phyloP scores from a whole-genome alignment of 2,888 invertebrate species.

The Drosophila borealis region DNA sequence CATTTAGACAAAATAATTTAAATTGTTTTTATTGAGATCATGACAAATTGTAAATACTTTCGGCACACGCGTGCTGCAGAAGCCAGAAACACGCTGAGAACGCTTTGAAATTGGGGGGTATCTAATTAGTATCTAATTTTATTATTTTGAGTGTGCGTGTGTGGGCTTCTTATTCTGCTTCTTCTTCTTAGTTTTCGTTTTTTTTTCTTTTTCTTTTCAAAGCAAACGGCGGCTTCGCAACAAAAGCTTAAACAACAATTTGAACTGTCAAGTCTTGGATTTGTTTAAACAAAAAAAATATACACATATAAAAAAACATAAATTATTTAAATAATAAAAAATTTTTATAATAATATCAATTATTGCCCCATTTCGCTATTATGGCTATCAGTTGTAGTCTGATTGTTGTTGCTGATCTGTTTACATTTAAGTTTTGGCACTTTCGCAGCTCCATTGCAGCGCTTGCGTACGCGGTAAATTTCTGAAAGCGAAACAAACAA shows the following conservation, averaged over 20 bases:
- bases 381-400: constrained; percentile 30
- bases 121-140: constrained; percentile 41
- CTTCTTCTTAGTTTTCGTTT: constrained; percentile 19
- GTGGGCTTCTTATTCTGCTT: constrained; percentile 2
- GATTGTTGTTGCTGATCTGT: constrained; percentile 13
- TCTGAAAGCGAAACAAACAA: constrained; percentile 41
- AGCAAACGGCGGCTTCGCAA: constrained; percentile 14
- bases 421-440: constrained; percentile 47
- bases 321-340: constrained; percentile 62
- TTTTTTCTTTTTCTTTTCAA: constrained; percentile 14
- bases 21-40: constrained; percentile 71
- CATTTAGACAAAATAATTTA: constrained; percentile 66
- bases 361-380: constrained; percentile 59
- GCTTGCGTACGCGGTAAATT: constrained; percentile 47
- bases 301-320: constrained; percentile 61
- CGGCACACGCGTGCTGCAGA: constrained; percentile 67
- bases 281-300: constrained; percentile 57
- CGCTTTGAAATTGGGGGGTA: constrained; percentile 63
- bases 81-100: constrained; percentile 72
- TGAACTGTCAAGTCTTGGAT: constrained; percentile 49
- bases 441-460: constrained; percentile 39
- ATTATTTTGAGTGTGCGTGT: too few relatives aligned
- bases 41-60: constrained; percentile 75
- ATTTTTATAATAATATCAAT: constrained; percentile 56
- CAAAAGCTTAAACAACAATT: constrained; percentile 43